phyloP scores from a whole-genome alignment of 2,797 vertebrate genomes.

The Enteromius mattozi region DNA sequence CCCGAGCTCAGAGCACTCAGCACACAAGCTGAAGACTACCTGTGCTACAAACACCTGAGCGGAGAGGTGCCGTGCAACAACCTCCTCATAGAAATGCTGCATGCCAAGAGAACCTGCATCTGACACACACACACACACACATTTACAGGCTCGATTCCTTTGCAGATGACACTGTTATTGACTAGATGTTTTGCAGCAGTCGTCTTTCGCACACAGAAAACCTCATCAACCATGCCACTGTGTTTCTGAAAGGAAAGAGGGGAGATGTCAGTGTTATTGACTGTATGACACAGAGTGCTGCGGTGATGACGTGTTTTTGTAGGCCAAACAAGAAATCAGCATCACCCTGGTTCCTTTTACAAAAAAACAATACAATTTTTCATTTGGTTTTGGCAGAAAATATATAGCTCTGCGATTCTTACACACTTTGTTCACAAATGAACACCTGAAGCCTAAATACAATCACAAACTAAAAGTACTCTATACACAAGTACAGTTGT shows the following conservation, averaged over 20 bases:
- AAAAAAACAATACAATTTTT: not conserved
- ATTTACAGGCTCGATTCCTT: slow-evolving; percentile 2
- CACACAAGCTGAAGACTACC: slow-evolving; percentile 88
- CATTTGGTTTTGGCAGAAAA: not conserved
- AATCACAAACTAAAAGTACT: not conserved
- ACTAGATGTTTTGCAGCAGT: slow-evolving; percentile 18
- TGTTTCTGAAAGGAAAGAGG: slow-evolving; percentile 7
- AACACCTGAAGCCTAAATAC: not conserved
- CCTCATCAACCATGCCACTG: slow-evolving; percentile 44
- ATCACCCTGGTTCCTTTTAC: not conserved
- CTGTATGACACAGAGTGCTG: not conserved
- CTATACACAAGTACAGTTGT: not conserved
- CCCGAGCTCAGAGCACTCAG: slow-evolving; percentile 86
- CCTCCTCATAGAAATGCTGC: slow-evolving; percentile 94
- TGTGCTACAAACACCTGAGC: slow-evolving; percentile 88
- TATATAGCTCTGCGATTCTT: not conserved
- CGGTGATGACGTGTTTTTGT: not conserved
- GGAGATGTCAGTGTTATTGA: slow-evolving; percentile 16
- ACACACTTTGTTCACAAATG: not conserved
- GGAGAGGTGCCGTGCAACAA: slow-evolving; percentile 91
- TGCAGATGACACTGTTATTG: slow-evolving; percentile 11
- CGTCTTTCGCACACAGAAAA: slow-evolving; percentile 35
- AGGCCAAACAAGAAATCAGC: not conserved
- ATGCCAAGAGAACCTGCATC: slow-evolving; percentile 83
- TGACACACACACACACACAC: slow-evolving; percentile 46